Evolutionary conservation across 2,113 vertebrate genomes (phyloP).

Genomic region (Heptranchias perlo): DNA sequence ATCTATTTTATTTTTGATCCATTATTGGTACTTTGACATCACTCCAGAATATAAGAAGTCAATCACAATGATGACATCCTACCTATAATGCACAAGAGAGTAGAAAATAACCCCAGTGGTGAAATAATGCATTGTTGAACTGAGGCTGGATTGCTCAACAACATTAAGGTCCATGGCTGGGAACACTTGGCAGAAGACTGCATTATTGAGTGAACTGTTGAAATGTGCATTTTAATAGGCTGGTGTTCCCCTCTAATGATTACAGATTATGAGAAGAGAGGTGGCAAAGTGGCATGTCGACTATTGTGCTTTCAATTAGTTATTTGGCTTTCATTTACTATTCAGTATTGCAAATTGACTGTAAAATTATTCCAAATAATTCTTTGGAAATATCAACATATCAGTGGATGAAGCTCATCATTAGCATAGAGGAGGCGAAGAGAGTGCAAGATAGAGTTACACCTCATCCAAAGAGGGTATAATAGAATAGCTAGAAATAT

Average conservation of each 20-base stretch:
- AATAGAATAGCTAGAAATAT: slow-evolving; percentile 19
- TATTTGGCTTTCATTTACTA: background rate
- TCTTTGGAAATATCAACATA: background rate
- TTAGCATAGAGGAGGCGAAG: background rate
- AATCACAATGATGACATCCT: background rate
- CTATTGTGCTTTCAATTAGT: background rate
- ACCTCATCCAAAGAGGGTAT: background rate
- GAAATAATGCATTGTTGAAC: background rate
- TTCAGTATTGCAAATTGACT: slow-evolving; percentile 13
- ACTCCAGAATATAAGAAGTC: background rate
- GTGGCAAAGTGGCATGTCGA: background rate
- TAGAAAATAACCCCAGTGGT: background rate
- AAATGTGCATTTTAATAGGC: background rate
- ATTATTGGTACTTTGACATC: background rate
- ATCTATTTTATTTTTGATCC: background rate
- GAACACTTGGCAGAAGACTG: background rate
- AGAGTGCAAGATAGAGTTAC: background rate
- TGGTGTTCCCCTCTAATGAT: background rate
- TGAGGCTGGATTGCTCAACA: background rate
- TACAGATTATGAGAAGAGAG: background rate
- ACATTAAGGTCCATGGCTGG: background rate
- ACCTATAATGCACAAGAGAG: background rate
- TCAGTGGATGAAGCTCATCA: background rate
- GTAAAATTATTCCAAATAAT: slow-evolving; percentile 19
- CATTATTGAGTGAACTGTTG: background rate